phyloP scores from a whole-genome alignment of 2,113 vertebrate genomes.

The Arenaria interpres region DNA sequence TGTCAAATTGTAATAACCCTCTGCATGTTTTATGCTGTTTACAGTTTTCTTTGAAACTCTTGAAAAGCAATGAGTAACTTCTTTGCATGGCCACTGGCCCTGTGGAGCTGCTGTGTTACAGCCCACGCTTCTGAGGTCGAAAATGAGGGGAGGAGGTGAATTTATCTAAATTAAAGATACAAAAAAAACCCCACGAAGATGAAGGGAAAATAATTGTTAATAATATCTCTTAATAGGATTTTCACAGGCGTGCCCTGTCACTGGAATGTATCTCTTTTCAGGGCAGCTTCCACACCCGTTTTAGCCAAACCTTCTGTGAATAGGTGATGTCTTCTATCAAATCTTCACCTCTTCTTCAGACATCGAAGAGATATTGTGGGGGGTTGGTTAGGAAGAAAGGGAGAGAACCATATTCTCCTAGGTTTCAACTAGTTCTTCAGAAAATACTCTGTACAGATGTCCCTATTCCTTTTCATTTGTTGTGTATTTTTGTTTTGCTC shows the following conservation, averaged over 20 bases:
- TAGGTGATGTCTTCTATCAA: neutral
- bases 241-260: neutral
- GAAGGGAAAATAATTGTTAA: neutral
- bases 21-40: neutral
- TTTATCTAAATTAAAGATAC: neutral
- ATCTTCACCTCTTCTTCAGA: neutral
- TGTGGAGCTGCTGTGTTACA: neutral
- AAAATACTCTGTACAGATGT: neutral
- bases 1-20: neutral
- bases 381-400: neutral
- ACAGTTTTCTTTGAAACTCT: neutral
- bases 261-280: neutral
- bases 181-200: neutral
- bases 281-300: neutral
- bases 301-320: neutral
- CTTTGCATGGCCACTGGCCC: neutral
- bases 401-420: neutral
- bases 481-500: neutral
- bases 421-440: neutral
- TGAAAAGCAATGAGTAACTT: neutral
- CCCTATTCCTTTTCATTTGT: neutral
- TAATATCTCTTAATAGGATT: neutral
- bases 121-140: neutral
- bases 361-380: accelerated
- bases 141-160: neutral